Evolutionary conservation across 2,113 vertebrate species (phyloP).

Genomic region (Pluvialis apricaria): DNA sequence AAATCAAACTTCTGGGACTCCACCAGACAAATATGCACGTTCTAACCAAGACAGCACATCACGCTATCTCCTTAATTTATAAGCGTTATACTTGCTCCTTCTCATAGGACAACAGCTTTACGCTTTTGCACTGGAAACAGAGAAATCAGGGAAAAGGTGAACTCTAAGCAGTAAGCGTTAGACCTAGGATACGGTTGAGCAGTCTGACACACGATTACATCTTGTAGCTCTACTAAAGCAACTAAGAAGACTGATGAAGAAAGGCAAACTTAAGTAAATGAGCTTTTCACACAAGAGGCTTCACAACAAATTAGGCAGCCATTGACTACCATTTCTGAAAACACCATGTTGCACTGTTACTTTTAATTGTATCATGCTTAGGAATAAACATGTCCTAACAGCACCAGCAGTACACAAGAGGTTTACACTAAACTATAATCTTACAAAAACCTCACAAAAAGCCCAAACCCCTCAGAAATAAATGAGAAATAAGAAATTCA

Average conservation of each 20-base stretch:
- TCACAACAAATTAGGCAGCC: neutral
- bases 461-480: neutral
- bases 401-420: fast-evolving
- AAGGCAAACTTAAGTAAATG: neutral
- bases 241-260: neutral
- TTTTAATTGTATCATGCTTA: neutral
- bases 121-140: neutral
- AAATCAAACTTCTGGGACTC: neutral
- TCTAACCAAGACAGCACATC: neutral
- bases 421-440: neutral
- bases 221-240: neutral
- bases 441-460: neutral
- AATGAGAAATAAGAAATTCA: neutral
- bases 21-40: neutral
- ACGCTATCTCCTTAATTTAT: neutral
- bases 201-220: neutral
- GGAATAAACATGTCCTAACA: neutral
- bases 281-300: neutral
- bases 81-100: neutral
- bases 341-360: neutral
- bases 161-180: neutral
- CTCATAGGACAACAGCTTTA: neutral
- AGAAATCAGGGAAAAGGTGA: neutral
- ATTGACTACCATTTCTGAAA: neutral
- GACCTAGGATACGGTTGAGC: neutral